Evolutionary conservation across 2,888 invertebrate genomes (phyloP).

Genomic region (Seira musarum): DNA sequence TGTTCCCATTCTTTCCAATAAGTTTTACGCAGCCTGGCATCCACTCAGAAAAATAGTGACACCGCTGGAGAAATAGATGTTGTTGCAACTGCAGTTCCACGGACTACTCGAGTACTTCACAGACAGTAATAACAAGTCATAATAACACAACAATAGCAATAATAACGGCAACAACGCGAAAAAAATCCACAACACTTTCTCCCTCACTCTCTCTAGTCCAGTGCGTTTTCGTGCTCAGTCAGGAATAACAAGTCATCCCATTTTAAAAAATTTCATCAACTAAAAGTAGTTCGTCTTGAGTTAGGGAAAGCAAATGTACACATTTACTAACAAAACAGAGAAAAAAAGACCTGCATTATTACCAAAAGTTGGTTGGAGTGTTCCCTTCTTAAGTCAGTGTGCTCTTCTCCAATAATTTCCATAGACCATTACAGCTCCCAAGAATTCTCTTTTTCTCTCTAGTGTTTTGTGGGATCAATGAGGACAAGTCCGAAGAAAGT

Average conservation of each 20-base stretch:
- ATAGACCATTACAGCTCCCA: background rate
- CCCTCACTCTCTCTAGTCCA: conserved; percentile 3
- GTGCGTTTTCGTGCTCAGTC: background rate
- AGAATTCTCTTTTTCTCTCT: no score
- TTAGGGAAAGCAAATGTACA: background rate
- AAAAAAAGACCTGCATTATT: background rate
- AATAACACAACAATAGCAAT: conserved; percentile 14
- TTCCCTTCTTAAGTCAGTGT: background rate
- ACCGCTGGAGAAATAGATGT: background rate
- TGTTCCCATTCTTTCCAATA: conserved; percentile 15
- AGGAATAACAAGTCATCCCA: background rate
- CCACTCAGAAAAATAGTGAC: background rate
- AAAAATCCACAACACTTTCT: conserved; percentile 16
- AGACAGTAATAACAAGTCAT: conserved; percentile 54
- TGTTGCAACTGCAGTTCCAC: conserved; percentile 34
- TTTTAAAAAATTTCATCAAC: background rate
- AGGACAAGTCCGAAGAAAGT: conserved; percentile 12
- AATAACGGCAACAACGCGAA: conserved; percentile 18
- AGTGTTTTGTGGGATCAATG: conserved; percentile 26
- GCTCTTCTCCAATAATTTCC: background rate
- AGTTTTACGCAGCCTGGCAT: conserved; percentile 3
- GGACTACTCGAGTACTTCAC: conserved; percentile 8
- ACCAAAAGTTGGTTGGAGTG: background rate
- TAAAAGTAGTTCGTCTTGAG: background rate
- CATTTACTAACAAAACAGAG: background rate